Conservation (phyloP, 2,113 vertebrate genomes). For the Spizaetus ornatus region DNA sequence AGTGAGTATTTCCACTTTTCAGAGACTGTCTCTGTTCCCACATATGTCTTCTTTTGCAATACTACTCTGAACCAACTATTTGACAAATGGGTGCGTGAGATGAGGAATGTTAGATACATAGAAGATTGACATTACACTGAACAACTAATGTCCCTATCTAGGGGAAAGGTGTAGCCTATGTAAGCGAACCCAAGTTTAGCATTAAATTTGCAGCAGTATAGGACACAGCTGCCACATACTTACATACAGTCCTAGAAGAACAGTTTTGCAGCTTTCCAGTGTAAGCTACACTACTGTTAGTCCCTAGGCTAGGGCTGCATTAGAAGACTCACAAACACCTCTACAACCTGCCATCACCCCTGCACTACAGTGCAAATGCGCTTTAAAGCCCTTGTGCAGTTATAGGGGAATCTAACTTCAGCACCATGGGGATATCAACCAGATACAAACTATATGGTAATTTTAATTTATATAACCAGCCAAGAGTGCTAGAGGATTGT, state of each 20-base stretch:
- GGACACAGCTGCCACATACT: not conserved
- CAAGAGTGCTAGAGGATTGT: not conserved
- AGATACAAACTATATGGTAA: not conserved
- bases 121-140: not conserved
- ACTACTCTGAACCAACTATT: not conserved
- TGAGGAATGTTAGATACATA: not conserved
- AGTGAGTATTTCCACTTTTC: not conserved
- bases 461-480: not conserved
- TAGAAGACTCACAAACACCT: not conserved
- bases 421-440: not conserved
- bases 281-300: not conserved
- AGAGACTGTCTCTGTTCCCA: not conserved
- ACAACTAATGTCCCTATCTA: too few species aligned
- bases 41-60: not conserved
- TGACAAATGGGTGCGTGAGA: not conserved
- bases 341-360: not conserved
- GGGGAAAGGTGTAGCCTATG: not conserved
- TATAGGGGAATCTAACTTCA: not conserved
- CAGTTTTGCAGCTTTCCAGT: not conserved
- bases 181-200: not conserved
- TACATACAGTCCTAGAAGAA: not conserved
- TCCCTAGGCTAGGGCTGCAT: not conserved
- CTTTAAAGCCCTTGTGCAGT: not conserved
- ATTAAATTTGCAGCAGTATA: not conserved
- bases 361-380: not conserved